phyloP scores from a whole-genome alignment of 1,140 invertebrate species.

The Paraescarpia echinospica region DNA sequence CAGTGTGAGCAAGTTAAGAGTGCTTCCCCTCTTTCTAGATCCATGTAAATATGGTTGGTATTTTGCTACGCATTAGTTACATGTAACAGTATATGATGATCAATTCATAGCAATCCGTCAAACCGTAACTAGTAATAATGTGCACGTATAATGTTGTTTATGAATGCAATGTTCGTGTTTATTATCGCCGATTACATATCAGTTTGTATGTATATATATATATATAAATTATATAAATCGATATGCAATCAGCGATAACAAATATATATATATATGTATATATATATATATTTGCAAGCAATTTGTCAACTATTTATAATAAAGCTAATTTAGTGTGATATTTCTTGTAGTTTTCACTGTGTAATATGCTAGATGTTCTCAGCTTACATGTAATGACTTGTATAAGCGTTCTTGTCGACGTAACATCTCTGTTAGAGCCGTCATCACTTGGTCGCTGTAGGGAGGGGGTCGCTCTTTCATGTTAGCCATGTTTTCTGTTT shows the following conservation, averaged over 20 bases:
- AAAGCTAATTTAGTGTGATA: background rate
- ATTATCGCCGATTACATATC: too few relatives aligned
- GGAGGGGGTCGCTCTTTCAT: background rate
- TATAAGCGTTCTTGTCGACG: background rate
- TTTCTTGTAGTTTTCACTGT: background rate
- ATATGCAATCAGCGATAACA: too few relatives aligned
- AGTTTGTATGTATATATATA: too few relatives aligned
- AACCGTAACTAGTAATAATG: background rate
- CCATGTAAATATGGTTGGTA: too few relatives aligned
- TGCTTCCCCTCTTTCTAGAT: too few relatives aligned
- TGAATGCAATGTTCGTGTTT: background rate
- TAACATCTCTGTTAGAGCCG: background rate
- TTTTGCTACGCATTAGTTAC: background rate
- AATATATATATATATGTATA: too few relatives aligned
- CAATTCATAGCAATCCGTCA: background rate
- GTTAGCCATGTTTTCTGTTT: slow-evolving; percentile 34
- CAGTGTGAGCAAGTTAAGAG: too few relatives aligned
- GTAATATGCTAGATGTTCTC: background rate
- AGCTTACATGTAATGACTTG: background rate
- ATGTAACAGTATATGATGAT: background rate
- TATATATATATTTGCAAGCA: background rate
- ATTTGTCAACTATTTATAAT: background rate
- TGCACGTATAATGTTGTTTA: background rate
- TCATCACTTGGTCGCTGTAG: background rate
- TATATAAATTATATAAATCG: too few relatives aligned